Base-by-base conservation (phyloP, 2,888 invertebrate genomes). In the Tenthredo scrophulariae region DNA sequence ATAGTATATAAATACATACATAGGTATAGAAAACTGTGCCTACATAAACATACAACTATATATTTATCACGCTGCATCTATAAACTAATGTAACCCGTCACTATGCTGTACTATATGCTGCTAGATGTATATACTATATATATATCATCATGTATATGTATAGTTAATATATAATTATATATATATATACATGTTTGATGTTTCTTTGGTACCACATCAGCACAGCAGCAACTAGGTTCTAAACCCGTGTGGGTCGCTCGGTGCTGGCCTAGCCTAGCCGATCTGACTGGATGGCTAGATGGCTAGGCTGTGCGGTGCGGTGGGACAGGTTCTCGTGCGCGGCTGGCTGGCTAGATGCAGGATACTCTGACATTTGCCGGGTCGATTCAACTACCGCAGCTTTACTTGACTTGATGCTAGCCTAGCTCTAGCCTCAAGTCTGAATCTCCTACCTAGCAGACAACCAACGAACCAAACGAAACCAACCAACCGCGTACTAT, bases 311-410 rank as follows among this genome's bases (percentile, higher is more conserved):
- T 65, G 29, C 54, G 80, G 40, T 40, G 40, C 72, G 84, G 87
- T 86, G 87, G 87, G 88, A 88, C 88, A 88, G 88, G 88, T 88
- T 88, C 87, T 87, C 85, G 84, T 85, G 80, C 85, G 86, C 87
- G 77, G 83, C 85, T 84, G 85, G 85, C 86, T 79, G 43, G 65
- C 82, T 83, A 86, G 85, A 82, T 86, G 88, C 88, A 89, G 88
- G 88, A 91, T 89, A 91, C 90, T 91, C 90, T 91, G 91, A 91
- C 91, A 91, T 91, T 91, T 91, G 91, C 91, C 89, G 88, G 91
- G 90, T 90, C 91, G 91, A 91, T 91, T 40, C 58, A 80, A 29
- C 58, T n/a, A 40, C 58, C 62, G 26, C 26, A 62, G 58, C 79
- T 37, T 40, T 29, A 74, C 15, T 33, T 26, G 67, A 29, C 67